phyloP scores from a whole-genome alignment of 37 sponge, comb jelly and placozoan genomes.

The Mnemiopsis leidyi region DNA sequence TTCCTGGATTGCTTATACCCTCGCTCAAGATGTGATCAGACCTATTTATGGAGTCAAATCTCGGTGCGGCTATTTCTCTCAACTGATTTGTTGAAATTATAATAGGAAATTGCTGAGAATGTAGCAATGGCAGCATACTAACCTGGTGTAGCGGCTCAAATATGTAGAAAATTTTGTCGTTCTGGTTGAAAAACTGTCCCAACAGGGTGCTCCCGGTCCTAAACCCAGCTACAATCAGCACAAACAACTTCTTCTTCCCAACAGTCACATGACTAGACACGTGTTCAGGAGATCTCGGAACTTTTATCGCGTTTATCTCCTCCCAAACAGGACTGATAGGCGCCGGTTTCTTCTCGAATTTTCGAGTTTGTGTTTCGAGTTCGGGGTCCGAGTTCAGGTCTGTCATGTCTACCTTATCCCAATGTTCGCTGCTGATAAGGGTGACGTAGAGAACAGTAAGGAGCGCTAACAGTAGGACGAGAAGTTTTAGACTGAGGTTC shows the following conservation, averaged over 20 bases:
- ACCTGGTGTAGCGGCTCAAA: constrained; percentile 8
- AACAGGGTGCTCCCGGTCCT: constrained; percentile 11
- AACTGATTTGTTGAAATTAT: too few species aligned
- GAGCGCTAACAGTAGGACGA: not conserved
- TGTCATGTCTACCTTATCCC: too few species aligned
- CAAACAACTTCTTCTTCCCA: constrained; percentile 9
- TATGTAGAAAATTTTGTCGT: not conserved
- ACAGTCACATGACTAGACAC: not conserved
- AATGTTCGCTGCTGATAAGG: not conserved
- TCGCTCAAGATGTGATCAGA: too few species aligned
- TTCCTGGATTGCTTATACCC: too few species aligned
- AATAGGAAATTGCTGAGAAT: too few species aligned
- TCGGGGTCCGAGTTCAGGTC: not conserved
- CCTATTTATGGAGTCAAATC: too few species aligned
- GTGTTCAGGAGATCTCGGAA: not conserved
- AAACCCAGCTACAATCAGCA: constrained; percentile 22
- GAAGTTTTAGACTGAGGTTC: not conserved
- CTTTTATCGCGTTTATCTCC: not conserved
- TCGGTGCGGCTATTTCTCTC: too few species aligned
- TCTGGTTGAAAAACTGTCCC: constrained; percentile 25
- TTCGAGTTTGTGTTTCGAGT: not conserved
- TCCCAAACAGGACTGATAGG: not conserved
- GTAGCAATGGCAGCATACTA: not conserved
- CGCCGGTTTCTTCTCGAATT: not conserved
- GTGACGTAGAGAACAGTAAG: not conserved